These are phyloP conservation scores for Heterochromis multidens DNA, from an alignment of 2,113 vertebrate species.

Conservation along the genomic window DNA sequence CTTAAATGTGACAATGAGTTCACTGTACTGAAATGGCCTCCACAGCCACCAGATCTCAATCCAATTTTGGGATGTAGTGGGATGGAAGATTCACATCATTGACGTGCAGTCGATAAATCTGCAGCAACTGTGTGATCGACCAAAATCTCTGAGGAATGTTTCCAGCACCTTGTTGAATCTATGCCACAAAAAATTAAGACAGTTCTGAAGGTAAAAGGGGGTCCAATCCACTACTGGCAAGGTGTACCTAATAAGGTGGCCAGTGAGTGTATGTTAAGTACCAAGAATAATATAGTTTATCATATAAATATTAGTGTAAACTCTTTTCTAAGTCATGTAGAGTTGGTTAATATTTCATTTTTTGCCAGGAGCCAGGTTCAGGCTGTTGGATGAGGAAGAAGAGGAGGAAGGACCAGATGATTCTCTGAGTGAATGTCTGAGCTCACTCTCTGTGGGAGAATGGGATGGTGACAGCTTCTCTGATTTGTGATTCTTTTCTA, in stretches of 20 bases:
- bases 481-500: not conserved
- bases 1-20: not conserved
- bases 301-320: not conserved
- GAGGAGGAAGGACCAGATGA: not conserved
- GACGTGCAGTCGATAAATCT: not conserved
- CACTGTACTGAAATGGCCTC: not conserved
- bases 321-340: not conserved
- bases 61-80: not conserved
- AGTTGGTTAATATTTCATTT: not conserved
- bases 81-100: not conserved
- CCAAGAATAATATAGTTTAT: not conserved
- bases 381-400: not conserved
- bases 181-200: not conserved
- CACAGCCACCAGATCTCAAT: not conserved
- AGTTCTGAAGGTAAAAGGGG: too few relatives aligned
- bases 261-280: not conserved
- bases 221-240: not conserved
- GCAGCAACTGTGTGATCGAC: not conserved
- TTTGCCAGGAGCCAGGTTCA: conserved; percentile 3
- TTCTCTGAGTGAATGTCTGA: conserved; percentile 26
- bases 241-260: not conserved
- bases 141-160: not conserved
- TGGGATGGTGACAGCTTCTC: not conserved
- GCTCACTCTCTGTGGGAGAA: conserved; percentile 18
- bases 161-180: not conserved